Percentiles rank a stretch among this genome's conserved stretches.
These are phyloP conservation scores for Drosophila pseudoobscura DNA, from an alignment of 1,140 invertebrate genomes.

Conservation along the genomic window DNA sequence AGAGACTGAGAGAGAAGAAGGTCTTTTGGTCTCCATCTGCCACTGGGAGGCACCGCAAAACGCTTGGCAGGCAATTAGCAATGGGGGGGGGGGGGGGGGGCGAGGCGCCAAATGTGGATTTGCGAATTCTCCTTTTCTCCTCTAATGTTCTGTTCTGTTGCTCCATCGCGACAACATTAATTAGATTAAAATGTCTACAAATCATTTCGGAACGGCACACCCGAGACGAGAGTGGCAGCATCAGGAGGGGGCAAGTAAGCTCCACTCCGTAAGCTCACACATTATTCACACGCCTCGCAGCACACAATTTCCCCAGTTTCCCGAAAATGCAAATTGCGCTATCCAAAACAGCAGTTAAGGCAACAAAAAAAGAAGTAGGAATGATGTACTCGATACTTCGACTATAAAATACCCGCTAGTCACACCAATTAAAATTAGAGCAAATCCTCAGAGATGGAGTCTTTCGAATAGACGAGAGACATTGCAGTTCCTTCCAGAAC, in stretches of 20 bases:
- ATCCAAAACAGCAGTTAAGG: conserved; percentile 3
- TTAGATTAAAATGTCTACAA: conserved; percentile 73
- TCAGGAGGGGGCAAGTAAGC: conserved; percentile 28
- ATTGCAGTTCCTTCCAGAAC: no score
- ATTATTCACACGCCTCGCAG: conserved; percentile 76
- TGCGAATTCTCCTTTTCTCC: neutral
- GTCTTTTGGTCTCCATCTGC: no score
- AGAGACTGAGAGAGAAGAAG: neutral
- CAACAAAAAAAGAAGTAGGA: conserved; percentile 3
- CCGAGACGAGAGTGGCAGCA: conserved; percentile 23
- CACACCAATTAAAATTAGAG: no score
- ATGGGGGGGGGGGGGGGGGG: conserved; percentile 24
- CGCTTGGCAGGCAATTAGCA: conserved; percentile 59
- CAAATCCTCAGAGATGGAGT: no score
- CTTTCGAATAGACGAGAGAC: no score
- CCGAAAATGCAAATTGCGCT: conserved; percentile 69
- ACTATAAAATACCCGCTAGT: no score
- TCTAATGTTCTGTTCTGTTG: neutral
- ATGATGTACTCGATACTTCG: neutral
- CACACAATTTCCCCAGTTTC: conserved; percentile 64
- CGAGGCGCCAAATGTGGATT: conserved; percentile 13
- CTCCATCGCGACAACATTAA: conserved; percentile 64
- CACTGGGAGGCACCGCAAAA: conserved; percentile 7
- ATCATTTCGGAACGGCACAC: conserved; percentile 72
- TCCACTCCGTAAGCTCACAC: conserved; percentile 65